A percentile compares a stretch with the other conserved stretches of the same genome.
Evolutionary conservation across 1,140 invertebrate genomes (phyloP).

Genomic region (Teleopsis dalmanni): DNA sequence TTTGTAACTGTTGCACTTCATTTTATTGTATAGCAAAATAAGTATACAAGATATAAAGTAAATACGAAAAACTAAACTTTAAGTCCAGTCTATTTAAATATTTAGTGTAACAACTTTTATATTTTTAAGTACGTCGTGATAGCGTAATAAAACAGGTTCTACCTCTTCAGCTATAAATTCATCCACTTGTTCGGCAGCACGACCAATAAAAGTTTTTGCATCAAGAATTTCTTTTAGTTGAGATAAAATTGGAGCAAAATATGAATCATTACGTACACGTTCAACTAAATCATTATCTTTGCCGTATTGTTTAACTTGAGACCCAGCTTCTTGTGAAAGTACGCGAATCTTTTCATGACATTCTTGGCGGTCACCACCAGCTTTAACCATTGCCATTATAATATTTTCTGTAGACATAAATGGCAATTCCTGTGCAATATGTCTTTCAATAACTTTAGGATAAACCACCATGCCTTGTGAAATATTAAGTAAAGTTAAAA

Average conservation of each 20-base stretch:
- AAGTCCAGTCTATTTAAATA: conserved; percentile 51
- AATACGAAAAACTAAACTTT: no score
- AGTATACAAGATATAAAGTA: no score
- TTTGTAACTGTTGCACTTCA: no score
- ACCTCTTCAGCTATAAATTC: conserved; percentile 78
- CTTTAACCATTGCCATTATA: conserved; percentile 96
- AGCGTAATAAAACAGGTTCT: conserved; percentile 62
- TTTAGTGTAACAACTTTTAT: conserved; percentile 44
- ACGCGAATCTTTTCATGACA: conserved; percentile 95
- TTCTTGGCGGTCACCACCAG: conserved; percentile 84
- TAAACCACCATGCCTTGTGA: conserved; percentile 91
- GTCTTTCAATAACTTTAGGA: conserved; percentile 80
- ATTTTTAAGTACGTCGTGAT: conserved; percentile 49
- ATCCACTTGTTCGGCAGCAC: conserved; percentile 76
- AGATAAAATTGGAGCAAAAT: conserved; percentile 77
- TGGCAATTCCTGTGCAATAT: conserved; percentile 84
- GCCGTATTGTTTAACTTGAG: conserved; percentile 82
- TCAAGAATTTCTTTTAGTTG: conserved; percentile 72
- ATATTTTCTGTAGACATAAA: conserved; percentile 97
- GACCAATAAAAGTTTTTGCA: conserved; percentile 78
- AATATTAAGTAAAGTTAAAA: conserved; percentile 87
- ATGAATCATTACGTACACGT: conserved; percentile 66
- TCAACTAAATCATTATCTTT: conserved; percentile 86
- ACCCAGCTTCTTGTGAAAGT: conserved; percentile 82
- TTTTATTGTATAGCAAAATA: no score